Conservation (phyloP, 2,113 vertebrate species). For the Mirza zaza region DNA sequence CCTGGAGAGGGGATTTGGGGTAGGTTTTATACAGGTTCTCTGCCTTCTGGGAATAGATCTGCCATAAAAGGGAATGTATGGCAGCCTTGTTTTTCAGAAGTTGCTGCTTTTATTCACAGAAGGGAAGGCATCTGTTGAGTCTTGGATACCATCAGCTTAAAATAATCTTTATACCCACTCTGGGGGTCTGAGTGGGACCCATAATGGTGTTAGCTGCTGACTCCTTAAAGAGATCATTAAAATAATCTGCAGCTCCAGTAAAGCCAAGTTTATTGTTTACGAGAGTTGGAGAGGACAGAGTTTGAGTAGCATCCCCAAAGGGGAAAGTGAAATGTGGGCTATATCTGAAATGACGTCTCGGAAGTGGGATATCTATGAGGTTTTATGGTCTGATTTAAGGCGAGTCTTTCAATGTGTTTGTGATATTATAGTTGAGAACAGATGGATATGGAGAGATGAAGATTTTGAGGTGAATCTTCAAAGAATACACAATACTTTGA, state of each 20-base stretch:
- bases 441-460: not conserved
- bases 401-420: not conserved
- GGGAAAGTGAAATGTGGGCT: not conserved
- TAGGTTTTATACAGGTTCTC: not conserved
- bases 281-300: not conserved
- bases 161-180: not conserved
- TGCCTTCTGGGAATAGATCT: not conserved
- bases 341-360: not conserved
- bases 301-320: not conserved
- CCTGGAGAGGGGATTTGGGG: not conserved
- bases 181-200: not conserved
- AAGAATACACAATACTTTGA: not conserved
- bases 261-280: not conserved
- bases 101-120: not conserved
- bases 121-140: not conserved
- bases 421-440: not conserved
- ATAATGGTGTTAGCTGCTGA: not conserved
- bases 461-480: not conserved
- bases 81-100: not conserved
- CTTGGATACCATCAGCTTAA: not conserved
- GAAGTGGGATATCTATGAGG: not conserved
- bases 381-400: not conserved
- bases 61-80: not conserved
- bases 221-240: not conserved
- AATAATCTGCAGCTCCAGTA: not conserved